Conservation (phyloP, 2,113 vertebrate genomes). For the Brachypodius melanocephalos region DNA sequence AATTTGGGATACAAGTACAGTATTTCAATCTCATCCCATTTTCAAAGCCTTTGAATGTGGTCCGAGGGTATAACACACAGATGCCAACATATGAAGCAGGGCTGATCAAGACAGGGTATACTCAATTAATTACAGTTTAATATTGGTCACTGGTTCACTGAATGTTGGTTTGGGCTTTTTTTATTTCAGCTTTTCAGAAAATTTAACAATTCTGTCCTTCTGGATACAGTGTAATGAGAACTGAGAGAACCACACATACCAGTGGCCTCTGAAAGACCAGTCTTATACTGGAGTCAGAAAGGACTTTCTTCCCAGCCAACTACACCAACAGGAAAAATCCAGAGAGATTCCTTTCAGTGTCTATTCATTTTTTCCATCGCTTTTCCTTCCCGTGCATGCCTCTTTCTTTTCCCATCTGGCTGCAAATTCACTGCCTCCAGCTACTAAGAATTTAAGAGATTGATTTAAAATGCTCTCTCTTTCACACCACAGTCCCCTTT, state of each 20-base stretch:
- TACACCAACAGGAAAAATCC: background rate
- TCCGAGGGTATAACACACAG: background rate
- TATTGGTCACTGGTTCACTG: background rate
- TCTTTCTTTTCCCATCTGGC: background rate
- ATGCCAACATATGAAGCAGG: background rate
- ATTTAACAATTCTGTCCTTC: background rate
- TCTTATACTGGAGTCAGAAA: background rate
- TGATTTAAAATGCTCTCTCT: constrained; percentile 20
- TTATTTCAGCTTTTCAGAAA: background rate
- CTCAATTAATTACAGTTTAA: background rate
- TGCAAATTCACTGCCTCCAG: background rate
- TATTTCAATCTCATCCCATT: background rate
- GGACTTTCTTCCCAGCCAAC: background rate
- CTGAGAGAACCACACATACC: background rate
- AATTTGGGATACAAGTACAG: background rate
- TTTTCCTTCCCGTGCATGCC: background rate
- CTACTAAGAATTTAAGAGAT: background rate
- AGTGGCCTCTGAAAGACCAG: background rate
- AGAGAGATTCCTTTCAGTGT: background rate
- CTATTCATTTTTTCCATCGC: background rate
- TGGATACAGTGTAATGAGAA: background rate
- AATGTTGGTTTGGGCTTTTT: background rate
- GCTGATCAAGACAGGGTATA: background rate
- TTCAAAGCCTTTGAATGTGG: background rate
- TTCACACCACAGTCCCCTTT: constrained; percentile 2